phyloP scores from a whole-genome alignment of 2,888 invertebrate genomes.

The Mongoloraphidia duomilia region DNA sequence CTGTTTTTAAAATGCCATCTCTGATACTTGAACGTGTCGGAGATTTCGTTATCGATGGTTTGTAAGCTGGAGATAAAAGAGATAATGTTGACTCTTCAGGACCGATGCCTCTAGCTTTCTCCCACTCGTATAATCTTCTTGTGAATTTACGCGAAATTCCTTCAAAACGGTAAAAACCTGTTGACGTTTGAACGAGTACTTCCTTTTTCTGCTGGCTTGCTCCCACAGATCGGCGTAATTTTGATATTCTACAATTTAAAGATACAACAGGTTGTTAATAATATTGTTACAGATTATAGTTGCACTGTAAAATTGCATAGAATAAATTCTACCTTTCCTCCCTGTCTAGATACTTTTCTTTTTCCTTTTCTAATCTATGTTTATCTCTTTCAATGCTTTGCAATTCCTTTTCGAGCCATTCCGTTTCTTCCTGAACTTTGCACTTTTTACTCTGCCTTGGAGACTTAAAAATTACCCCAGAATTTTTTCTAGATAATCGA shows the following conservation, averaged over 20 bases:
- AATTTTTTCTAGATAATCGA: constrained; percentile 24
- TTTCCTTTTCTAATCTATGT: constrained; percentile 41
- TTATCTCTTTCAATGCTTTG: constrained; percentile 45
- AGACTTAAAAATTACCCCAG: constrained; percentile 15
- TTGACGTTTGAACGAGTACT: constrained; percentile 67
- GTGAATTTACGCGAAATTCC: constrained; percentile 81
- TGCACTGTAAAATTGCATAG: too few relatives aligned
- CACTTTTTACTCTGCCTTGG: constrained; percentile 23
- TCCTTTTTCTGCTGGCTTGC: constrained; percentile 44
- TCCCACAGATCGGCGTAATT: constrained; percentile 39
- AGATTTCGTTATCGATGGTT: constrained; percentile 19
- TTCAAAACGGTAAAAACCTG: constrained; percentile 72
- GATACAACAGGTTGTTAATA: neutral
- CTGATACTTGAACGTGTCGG: too few relatives aligned
- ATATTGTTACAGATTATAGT: neutral
- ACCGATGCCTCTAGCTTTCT: constrained; percentile 72
- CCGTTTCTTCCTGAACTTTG: constrained; percentile 32
- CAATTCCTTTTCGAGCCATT: constrained; percentile 43
- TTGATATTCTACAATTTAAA: constrained; percentile 32
- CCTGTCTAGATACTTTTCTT: constrained; percentile 46
- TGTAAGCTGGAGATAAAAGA: constrained; percentile 45
- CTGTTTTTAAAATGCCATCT: too few relatives aligned
- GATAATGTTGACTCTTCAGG: constrained; percentile 78
- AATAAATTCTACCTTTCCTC: constrained; percentile 36
- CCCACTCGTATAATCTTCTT: constrained; percentile 82